Percentiles rank a stretch among this genome's conserved stretches.
Evolutionary conservation across 2,113 vertebrate species (phyloP).

Genomic region (Gnathonemus longibarbis): DNA sequence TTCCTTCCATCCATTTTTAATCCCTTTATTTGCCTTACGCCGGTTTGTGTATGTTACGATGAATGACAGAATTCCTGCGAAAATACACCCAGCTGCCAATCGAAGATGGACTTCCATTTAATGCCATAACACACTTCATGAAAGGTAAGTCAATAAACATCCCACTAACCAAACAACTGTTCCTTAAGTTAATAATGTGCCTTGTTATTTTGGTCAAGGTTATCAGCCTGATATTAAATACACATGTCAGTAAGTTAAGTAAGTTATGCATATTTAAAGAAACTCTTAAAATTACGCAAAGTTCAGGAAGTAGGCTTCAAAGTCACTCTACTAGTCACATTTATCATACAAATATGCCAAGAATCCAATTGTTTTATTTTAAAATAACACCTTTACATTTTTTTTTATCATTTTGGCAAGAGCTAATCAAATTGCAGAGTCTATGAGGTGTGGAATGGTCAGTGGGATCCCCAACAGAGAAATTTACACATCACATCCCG

Average conservation of each 20-base stretch:
- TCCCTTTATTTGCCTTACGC: background rate
- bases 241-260: background rate
- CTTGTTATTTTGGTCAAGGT: background rate
- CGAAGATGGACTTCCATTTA: background rate
- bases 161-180: conserved; percentile 21
- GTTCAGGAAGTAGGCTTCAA: background rate
- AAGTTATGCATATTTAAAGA: background rate
- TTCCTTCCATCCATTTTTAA: background rate
- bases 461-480: background rate
- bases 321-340: background rate
- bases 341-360: background rate
- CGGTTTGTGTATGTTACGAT: background rate
- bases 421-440: background rate
- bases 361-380: background rate
- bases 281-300: background rate
- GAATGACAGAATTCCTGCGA: background rate
- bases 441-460: background rate
- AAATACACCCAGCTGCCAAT: background rate
- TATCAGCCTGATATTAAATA: background rate
- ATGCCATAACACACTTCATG: background rate
- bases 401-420: background rate
- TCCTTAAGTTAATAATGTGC: conserved; percentile 4
- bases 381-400: background rate
- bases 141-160: conserved; percentile 7
- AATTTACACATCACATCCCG: background rate